Evolutionary conservation across 1,140 invertebrate genomes (phyloP), one percentile per base, ranked within the genome.

Genomic region (Euwallacea similis): DNA sequence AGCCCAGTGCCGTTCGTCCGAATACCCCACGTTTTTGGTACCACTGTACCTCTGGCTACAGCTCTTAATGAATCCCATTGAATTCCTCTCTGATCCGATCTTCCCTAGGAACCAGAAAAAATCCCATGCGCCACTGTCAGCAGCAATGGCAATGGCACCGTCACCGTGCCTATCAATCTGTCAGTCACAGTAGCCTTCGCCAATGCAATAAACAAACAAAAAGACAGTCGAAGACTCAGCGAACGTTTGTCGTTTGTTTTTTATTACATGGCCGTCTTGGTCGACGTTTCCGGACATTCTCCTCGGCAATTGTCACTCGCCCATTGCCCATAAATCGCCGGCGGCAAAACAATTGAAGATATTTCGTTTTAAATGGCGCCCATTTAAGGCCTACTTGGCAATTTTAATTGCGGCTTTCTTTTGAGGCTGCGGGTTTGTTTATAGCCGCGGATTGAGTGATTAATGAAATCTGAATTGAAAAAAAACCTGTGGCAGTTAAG

Each of bases 221-320:
- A 58, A 72, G 72, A 77, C 76, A 75, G 75, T 76, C 76, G 77
- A 75, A 72, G 64, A 46, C 54, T 54, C 62, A 71, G 21, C 69
- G 61, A 71, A 55, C 54, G 69, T 43, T 71, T 78, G 76, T 77
- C 76, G 74, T 75, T 76, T 71, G 74, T 76, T 77, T 77, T 78
- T 78, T 78, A 76, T 70, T 70, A 63, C 21, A 33, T 64, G 60
- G 60, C 61, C 42, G 67, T 56, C 42, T 13, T 33, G 54, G 11
- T 6, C 71, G 77, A 78, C 69, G 74, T 74, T 78, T 78, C 76
- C 77, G 72, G 76, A 78, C 77, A 77, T 78, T 63, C 74, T 69
- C 21, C 60, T 50, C 61, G 21, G 76, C 76, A 77, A 77, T 77
- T 76, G 76, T 77, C 76, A 76, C 76, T 77, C 74, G 71, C 60